phyloP scores from a whole-genome alignment of 2,888 invertebrate species.

The Drosophila anomalipes region DNA sequence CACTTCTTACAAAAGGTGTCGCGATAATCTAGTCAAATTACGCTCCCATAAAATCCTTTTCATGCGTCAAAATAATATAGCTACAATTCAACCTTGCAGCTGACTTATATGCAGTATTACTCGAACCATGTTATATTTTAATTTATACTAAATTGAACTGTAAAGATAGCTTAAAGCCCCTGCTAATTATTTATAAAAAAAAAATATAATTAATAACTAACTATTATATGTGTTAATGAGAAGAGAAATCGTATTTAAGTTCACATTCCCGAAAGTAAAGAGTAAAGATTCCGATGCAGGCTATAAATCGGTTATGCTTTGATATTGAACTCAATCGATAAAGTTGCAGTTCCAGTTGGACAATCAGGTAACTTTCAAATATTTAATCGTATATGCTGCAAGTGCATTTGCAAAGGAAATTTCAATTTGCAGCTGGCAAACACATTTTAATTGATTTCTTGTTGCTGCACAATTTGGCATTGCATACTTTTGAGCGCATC shows the following conservation, averaged over 20 bases:
- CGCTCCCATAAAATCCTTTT: background rate
- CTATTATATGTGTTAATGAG: background rate
- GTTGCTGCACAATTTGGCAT: constrained; percentile 5
- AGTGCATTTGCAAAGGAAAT: constrained; percentile 7
- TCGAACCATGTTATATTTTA: background rate
- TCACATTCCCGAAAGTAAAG: too few species aligned
- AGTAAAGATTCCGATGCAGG: too few species aligned
- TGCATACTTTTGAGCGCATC: constrained; percentile 61
- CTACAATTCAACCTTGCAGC: background rate
- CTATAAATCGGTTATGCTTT: background rate
- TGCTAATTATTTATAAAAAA: background rate
- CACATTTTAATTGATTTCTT: constrained; percentile 4
- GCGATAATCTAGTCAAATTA: constrained; percentile 7
- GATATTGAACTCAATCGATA: fast-evolving
- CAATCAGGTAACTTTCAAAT: background rate
- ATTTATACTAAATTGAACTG: background rate
- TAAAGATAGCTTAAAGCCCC: background rate
- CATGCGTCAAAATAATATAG: background rate
- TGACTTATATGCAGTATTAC: background rate
- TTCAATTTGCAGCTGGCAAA: constrained; percentile 30
- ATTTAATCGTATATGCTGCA: background rate
- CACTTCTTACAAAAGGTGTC: background rate
- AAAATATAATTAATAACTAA: background rate
- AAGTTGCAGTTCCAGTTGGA: background rate
- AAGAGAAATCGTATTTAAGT: background rate